Evolutionary conservation across 1,140 invertebrate genomes (phyloP).

Genomic region (Drosophila sucinea): DNA sequence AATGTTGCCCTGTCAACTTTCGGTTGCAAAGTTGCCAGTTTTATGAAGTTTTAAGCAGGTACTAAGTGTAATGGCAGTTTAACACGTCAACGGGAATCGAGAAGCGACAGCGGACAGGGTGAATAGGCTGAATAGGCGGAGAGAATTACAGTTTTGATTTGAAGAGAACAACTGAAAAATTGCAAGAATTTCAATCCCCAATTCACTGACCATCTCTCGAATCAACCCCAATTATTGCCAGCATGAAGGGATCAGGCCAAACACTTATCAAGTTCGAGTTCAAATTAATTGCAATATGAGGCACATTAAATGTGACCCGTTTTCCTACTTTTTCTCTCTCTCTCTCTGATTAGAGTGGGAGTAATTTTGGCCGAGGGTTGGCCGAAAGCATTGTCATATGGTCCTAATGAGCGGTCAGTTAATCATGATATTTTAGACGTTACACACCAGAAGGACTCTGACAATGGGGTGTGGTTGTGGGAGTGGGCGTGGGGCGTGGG

Average conservation of each 20-base stretch:
- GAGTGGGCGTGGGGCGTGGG: background rate
- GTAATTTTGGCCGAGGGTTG: background rate
- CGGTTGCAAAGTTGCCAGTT: slow-evolving; percentile 45
- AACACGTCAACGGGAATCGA: slow-evolving; percentile 35
- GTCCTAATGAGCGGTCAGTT: slow-evolving; percentile 74
- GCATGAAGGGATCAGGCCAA: slow-evolving; percentile 13
- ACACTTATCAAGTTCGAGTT: slow-evolving; percentile 58
- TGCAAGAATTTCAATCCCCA: no score
- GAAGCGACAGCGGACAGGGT: no score
- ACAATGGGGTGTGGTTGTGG: slow-evolving; percentile 8
- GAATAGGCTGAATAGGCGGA: no score
- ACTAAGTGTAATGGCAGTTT: slow-evolving; percentile 51
- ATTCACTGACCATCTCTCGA: background rate
- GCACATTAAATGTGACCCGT: slow-evolving; percentile 71
- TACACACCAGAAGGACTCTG: background rate
- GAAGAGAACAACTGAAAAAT: no score
- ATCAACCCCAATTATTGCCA: slow-evolving; percentile 5
- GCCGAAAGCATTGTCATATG: slow-evolving; percentile 43
- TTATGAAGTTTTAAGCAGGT: slow-evolving; percentile 69
- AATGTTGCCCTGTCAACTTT: slow-evolving; percentile 40
- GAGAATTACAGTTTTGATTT: no score
- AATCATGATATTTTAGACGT: slow-evolving; percentile 67
- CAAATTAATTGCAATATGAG: slow-evolving; percentile 79
- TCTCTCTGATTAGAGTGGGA: slow-evolving; percentile 1
- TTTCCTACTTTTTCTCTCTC: slow-evolving; percentile 12